A percentile compares a stretch with the other conserved stretches of the same genome.
These are phyloP conservation scores for Axinella damicornis DNA, from an alignment of 37 sponge, comb jelly and placozoan species.

Conservation along the genomic window DNA sequence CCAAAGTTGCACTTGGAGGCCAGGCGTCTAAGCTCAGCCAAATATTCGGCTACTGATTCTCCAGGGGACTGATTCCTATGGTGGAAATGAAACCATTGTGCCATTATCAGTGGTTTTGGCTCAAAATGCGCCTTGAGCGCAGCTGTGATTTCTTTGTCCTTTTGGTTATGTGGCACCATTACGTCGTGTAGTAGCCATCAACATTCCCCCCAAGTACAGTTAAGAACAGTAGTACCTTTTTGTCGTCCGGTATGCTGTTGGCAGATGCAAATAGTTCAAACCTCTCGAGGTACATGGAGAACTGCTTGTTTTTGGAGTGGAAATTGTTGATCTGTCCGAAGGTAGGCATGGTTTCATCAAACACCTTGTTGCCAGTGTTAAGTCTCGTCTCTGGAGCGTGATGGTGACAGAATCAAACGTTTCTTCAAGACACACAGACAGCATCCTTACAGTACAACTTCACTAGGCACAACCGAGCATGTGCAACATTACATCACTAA, in stretches of 20 bases:
- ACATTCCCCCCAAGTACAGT: constrained; percentile 4
- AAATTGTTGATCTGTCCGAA: constrained; percentile 25
- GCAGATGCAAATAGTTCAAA: constrained; percentile 14
- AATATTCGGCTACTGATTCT: constrained; percentile 2
- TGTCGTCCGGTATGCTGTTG: too few species aligned
- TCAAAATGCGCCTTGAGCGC: constrained; percentile 3
- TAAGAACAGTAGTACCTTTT: constrained; percentile 21
- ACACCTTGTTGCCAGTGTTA: background rate
- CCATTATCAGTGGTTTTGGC: constrained; percentile 2
- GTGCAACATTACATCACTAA: too few species aligned
- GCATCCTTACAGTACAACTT: too few species aligned
- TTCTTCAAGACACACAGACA: too few species aligned
- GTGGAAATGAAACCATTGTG: constrained; percentile 18
- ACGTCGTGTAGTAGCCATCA: constrained; percentile 17
- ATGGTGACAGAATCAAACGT: too few species aligned
- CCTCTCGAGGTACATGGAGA: constrained; percentile 37
- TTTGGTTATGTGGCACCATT: constrained; percentile 19
- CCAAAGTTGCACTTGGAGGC: constrained; percentile 14
- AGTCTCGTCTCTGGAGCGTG: too few species aligned
- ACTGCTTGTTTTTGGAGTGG: constrained; percentile 7
- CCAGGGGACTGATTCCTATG: constrained; percentile 3
- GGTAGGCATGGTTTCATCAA: constrained; percentile 1
- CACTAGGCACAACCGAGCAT: too few species aligned
- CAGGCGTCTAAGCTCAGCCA: constrained; percentile 22
- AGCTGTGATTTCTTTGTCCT: background rate